Evolutionary conservation across 1,140 invertebrate genomes (phyloP).

Genomic region (Eriosoma lanigerum): DNA sequence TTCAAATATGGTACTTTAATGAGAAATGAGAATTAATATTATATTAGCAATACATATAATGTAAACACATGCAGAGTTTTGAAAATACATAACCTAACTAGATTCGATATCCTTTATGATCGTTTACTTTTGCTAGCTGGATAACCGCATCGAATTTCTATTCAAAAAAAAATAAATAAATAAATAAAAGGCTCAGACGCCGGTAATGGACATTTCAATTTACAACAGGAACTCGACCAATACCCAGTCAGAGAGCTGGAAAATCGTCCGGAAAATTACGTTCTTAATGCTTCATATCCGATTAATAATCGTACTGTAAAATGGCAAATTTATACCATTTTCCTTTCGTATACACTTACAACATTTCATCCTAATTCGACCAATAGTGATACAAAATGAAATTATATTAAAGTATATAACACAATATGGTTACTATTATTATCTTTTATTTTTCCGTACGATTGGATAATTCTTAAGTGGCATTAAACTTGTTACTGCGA

Average conservation of each 20-base stretch:
- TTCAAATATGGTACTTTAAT: too few species aligned
- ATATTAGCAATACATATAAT: too few species aligned
- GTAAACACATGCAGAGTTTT: too few species aligned
- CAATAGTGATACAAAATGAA: background rate
- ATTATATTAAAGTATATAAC: background rate
- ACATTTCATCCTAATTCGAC: background rate
- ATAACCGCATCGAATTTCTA: background rate
- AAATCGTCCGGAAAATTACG: conserved; percentile 44
- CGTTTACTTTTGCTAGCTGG: background rate
- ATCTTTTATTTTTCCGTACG: background rate
- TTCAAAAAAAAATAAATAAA: background rate
- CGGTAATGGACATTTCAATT: conserved; percentile 50
- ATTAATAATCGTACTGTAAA: conserved; percentile 21
- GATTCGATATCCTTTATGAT: conserved; percentile 12
- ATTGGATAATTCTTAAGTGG: background rate
- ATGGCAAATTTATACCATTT: conserved; percentile 31
- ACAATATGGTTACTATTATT: conserved; percentile 12
- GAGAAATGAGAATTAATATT: too few species aligned
- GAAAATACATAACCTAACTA: too few species aligned
- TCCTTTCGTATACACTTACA: background rate
- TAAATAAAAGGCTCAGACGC: conserved; percentile 15
- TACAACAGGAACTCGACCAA: conserved; percentile 37
- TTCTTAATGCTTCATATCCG: conserved; percentile 47
- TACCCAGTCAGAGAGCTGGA: background rate
- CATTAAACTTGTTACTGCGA: background rate